Conservation (phyloP, 2,888 invertebrate species). For the Hanleya hanleyi region DNA sequence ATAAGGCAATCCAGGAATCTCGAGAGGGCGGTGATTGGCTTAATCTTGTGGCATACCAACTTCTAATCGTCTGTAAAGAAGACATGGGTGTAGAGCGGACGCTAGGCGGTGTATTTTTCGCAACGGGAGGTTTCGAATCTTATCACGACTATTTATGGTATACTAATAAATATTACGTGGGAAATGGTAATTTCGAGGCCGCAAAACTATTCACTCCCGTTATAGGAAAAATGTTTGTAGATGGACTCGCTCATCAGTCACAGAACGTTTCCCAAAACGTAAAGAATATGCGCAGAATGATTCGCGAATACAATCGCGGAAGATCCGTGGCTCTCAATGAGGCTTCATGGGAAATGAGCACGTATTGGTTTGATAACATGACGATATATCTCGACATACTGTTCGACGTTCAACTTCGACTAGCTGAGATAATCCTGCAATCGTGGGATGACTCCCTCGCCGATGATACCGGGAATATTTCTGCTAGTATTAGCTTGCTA, state of each 20-base stretch:
- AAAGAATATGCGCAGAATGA: not conserved
- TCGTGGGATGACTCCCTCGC: conserved; percentile 16
- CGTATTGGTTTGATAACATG: conserved; percentile 20
- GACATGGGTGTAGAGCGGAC: too few species aligned
- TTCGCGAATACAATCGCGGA: not conserved
- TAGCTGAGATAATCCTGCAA: conserved; percentile 31
- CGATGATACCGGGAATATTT: not conserved
- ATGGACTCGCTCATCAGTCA: not conserved
- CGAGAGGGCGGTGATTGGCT: too few species aligned
- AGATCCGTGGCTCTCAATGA: not conserved
- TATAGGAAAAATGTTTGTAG: not conserved
- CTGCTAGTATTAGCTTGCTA: conserved; percentile 13
- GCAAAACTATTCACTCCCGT: not conserved
- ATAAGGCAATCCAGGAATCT: too few species aligned
- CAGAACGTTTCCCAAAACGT: not conserved
- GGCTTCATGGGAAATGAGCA: conserved; percentile 9
- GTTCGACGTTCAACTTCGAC: conserved; percentile 36
- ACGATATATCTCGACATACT: conserved; percentile 34
- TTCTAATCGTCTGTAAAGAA: too few species aligned
- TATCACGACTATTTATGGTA: too few species aligned
- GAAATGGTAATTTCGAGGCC: not conserved
- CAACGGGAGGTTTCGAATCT: too few species aligned
- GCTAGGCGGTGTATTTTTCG: too few species aligned
- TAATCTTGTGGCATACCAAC: too few species aligned
- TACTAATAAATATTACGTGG: too few species aligned